A percentile compares a stretch with the other conserved stretches of the same genome.
Conservation (phyloP, 2,113 vertebrate species). For the Piprites chloris region DNA sequence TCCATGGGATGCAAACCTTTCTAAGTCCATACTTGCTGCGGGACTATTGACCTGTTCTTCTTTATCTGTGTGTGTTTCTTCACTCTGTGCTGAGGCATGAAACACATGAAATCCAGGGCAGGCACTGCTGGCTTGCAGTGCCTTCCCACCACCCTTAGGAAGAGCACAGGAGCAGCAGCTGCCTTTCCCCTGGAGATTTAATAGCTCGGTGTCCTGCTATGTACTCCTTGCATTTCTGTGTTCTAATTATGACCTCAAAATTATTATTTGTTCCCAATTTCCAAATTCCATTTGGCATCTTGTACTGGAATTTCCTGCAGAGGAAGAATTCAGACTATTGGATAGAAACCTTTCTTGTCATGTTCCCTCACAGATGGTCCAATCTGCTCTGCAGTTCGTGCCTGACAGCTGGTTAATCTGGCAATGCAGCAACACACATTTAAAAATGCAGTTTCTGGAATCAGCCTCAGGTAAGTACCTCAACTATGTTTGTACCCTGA, state of each 20-base stretch:
- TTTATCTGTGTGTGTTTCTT: not conserved
- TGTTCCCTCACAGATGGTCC: constrained; percentile 13
- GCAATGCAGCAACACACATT: not conserved
- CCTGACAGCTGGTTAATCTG: not conserved
- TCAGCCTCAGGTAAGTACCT: not conserved
- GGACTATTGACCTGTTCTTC: not conserved
- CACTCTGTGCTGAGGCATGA: not conserved
- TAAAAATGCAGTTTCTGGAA: not conserved
- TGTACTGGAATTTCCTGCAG: not conserved
- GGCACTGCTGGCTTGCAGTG: not conserved
- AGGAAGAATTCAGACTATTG: not conserved
- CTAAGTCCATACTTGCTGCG: not conserved
- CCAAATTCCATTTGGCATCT: not conserved
- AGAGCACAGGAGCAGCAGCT: not conserved
- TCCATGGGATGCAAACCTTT: not conserved
- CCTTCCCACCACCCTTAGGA: not conserved
- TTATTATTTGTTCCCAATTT: not conserved
- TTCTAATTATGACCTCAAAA: not conserved
- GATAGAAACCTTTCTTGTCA: not conserved
- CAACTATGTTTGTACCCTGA: not conserved
- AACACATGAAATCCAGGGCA: not conserved
- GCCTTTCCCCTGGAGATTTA: not conserved
- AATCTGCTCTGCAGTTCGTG: not conserved
- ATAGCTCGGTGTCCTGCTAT: not conserved
- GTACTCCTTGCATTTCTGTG: not conserved